A percentile compares a stretch with the other conserved stretches of the same genome.
Evolutionary conservation across 2,797 vertebrate genomes (phyloP).

Genomic region (Myotis daubentonii): DNA sequence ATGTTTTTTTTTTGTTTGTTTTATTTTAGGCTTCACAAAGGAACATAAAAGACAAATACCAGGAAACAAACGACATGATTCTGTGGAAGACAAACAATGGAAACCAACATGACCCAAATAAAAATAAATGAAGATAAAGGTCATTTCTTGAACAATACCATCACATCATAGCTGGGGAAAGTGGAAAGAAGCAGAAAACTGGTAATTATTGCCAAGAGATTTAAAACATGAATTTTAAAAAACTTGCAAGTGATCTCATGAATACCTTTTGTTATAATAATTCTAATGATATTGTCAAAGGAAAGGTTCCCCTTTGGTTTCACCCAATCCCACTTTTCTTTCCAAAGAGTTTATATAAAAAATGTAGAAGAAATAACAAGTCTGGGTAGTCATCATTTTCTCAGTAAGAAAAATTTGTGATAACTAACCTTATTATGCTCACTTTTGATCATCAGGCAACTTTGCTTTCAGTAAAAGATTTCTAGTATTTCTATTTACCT

Average conservation of each 20-base stretch:
- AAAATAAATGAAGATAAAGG: slow-evolving; percentile 46
- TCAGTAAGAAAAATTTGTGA: slow-evolving; percentile 3
- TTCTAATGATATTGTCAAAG: background rate
- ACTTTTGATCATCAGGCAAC: slow-evolving; percentile 38
- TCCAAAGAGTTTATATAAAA: background rate
- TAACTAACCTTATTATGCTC: background rate
- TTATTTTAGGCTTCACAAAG: slow-evolving; percentile 50
- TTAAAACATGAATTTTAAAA: slow-evolving; percentile 45
- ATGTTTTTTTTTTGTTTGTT: slow-evolving; percentile 36
- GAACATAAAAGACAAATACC: slow-evolving; percentile 49
- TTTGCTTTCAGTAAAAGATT: slow-evolving; percentile 53
- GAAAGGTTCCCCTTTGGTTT: background rate
- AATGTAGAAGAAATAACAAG: slow-evolving; percentile 6
- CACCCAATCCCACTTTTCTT: background rate
- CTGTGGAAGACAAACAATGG: background rate
- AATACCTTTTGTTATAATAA: slow-evolving; percentile 37
- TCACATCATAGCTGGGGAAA: background rate
- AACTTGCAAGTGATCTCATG: background rate
- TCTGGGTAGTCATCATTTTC: slow-evolving; percentile 3
- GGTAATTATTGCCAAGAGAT: slow-evolving; percentile 30
- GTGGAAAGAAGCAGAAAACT: background rate
- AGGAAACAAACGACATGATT: slow-evolving; percentile 60
- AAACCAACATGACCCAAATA: background rate
- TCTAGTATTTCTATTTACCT: slow-evolving; percentile 70
- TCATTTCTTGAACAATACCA: slow-evolving; percentile 12